phyloP scores from a whole-genome alignment of 2,797 vertebrate genomes.

The Falco novaeseelandiae region DNA sequence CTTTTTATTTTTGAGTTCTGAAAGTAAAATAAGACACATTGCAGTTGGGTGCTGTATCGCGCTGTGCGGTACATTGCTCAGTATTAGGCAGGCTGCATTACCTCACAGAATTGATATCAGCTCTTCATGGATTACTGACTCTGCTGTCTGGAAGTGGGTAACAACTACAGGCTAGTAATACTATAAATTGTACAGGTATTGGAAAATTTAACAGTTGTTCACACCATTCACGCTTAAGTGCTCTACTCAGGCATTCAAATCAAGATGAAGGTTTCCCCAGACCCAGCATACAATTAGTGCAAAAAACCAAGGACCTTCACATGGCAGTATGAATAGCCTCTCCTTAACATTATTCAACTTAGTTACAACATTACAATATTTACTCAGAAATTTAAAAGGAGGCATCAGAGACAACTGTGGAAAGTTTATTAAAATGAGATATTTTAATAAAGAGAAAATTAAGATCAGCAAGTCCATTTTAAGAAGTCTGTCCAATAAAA shows the following conservation, averaged over 20 bases:
- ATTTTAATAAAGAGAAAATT: conserved; percentile 13
- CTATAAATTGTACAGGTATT: background rate
- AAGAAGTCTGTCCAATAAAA: background rate
- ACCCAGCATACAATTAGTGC: background rate
- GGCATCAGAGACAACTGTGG: background rate
- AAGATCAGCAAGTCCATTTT: background rate
- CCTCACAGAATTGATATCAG: background rate
- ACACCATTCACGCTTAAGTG: background rate
- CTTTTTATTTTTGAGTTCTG: background rate
- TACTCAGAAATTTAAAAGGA: conserved; percentile 12
- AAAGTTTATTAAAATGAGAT: conserved; percentile 26
- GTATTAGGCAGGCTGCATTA: conserved; percentile 21
- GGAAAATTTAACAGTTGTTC: background rate
- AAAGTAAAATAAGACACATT: background rate
- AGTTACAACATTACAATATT: background rate
- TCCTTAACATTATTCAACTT: background rate
- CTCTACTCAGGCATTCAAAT: background rate
- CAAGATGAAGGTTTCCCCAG: background rate
- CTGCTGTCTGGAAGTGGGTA: background rate
- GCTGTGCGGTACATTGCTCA: conserved; percentile 24
- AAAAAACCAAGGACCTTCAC: background rate
- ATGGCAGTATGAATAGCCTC: background rate
- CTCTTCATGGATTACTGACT: background rate
- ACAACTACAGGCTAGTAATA: background rate
- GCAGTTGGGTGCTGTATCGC: background rate